phyloP scores from a whole-genome alignment of 2,113 vertebrate genomes.

The Erythrolamprus reginae region DNA sequence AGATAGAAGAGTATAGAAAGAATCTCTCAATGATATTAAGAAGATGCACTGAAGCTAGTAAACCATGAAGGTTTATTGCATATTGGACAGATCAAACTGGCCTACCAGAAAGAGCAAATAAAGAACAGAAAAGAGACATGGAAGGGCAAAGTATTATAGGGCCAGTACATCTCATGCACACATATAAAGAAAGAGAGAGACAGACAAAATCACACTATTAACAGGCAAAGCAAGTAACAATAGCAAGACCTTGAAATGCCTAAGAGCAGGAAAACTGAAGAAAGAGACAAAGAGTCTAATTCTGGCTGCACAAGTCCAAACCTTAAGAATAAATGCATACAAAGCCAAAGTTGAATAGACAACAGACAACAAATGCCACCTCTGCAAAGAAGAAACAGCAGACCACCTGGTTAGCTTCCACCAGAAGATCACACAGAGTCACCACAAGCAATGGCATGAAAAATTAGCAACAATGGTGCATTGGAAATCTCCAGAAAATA shows the following conservation, averaged over 20 bases:
- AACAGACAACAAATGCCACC: neutral
- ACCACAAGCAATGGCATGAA: neutral
- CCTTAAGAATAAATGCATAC: neutral
- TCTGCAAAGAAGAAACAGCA: neutral
- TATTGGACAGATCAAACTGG: neutral
- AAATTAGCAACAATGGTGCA: neutral
- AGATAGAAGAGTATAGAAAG: neutral
- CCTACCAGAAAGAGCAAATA: neutral
- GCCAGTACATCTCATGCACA: neutral
- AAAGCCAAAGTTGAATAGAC: neutral
- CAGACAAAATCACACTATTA: neutral
- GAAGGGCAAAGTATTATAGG: neutral
- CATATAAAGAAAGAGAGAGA: too few species aligned
- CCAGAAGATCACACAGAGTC: neutral
- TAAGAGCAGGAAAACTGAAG: neutral
- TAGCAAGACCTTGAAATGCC: neutral
- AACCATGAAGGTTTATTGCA: neutral
- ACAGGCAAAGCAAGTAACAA: neutral
- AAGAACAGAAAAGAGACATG: neutral
- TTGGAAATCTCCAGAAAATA: neutral
- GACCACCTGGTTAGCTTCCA: neutral
- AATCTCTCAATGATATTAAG: neutral
- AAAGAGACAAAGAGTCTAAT: neutral
- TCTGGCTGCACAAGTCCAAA: neutral
- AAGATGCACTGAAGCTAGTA: neutral